Conservation (phyloP, 53 echinoderm and acorn worm genomes). For the Echinarachnius parma region DNA sequence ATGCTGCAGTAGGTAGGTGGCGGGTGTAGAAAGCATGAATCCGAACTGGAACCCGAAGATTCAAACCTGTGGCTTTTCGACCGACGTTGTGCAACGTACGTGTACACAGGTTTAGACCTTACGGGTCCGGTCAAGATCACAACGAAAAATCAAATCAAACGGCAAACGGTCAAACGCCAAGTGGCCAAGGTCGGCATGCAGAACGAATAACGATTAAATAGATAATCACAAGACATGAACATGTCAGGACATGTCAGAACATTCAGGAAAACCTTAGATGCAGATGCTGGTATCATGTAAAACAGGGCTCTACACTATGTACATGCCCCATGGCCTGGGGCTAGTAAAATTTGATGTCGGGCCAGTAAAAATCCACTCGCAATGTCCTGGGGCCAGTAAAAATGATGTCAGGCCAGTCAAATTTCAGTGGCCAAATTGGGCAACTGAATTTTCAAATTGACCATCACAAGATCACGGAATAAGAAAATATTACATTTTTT, state of each 20-base stretch:
- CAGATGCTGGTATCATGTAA: too few relatives aligned
- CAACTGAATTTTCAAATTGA: too few relatives aligned
- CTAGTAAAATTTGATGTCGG: too few relatives aligned
- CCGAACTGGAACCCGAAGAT: slow-evolving; percentile 40
- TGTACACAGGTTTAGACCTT: slow-evolving; percentile 49
- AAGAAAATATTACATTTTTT: too few relatives aligned
- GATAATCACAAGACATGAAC: not conserved
- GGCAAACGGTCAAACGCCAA: not conserved
- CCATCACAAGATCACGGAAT: too few relatives aligned
- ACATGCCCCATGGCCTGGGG: too few relatives aligned
- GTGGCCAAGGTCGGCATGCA: not conserved
- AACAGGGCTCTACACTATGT: too few relatives aligned
- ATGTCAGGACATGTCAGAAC: too few relatives aligned
- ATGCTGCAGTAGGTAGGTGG: slow-evolving; percentile 21
- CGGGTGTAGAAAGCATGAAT: slow-evolving; percentile 11
- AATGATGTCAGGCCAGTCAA: too few relatives aligned
- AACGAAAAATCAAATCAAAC: slow-evolving; percentile 22
- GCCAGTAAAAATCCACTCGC: too few relatives aligned
- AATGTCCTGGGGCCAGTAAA: too few relatives aligned
- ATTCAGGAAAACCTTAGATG: not conserved
- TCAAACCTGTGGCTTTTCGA: slow-evolving; percentile 40
- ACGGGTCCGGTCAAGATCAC: slow-evolving; percentile 37
- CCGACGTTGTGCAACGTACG: slow-evolving; percentile 13
- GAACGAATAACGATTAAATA: not conserved
- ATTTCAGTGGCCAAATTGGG: too few relatives aligned